Evolutionary conservation across 2,888 invertebrate genomes (phyloP), one percentile per base, ranked within the genome.

Genomic region (Sussaba pulchella): DNA sequence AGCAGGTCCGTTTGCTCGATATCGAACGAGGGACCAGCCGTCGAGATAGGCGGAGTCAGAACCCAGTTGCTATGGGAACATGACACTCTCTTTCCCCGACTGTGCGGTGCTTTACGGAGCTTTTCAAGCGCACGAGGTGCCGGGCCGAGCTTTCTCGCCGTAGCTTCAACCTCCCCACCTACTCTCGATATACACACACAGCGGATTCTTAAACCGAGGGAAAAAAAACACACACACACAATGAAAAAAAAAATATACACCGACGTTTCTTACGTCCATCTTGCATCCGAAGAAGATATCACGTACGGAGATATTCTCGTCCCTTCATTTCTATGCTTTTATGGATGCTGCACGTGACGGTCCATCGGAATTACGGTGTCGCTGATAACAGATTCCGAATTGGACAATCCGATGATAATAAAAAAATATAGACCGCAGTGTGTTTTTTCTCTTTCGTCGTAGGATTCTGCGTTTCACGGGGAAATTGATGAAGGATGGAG

Each of bases 1-100:
- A 54, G 45, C 45, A 63, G 81, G 76, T 61, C 71, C 36, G 85
- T 83, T 87, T 88, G 87, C 88, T 89, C 91, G 89, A 91, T 91
- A 91, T 91, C 90, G 91, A 91, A 90, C 91, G 90, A 87, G 85
- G 88, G 87, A 86, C 86, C 87, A 86, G 36, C 36, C 69, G 73
- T 59, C 77, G 67, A 88, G 89, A 89, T 91, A 89, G 91, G 91
- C 90, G 91, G 91, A 91, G 91, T 91, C 88, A 87, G 87, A 87
- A 8, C 85, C 84, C 69, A 85, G 91, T 91, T 91, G 87, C 90
- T 87, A 91, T 90, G 90, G 91, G 83, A 88, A 91, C 91, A 89
- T 89, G 91, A 91, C 91, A 90, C 91, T 91, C 89, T 89, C 90
- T 91, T 90, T 89, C 87, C 73, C 54, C 54, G 45, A 45, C 36